Conservation (phyloP, 2,113 vertebrate species). For the Megaceryle torquata region DNA sequence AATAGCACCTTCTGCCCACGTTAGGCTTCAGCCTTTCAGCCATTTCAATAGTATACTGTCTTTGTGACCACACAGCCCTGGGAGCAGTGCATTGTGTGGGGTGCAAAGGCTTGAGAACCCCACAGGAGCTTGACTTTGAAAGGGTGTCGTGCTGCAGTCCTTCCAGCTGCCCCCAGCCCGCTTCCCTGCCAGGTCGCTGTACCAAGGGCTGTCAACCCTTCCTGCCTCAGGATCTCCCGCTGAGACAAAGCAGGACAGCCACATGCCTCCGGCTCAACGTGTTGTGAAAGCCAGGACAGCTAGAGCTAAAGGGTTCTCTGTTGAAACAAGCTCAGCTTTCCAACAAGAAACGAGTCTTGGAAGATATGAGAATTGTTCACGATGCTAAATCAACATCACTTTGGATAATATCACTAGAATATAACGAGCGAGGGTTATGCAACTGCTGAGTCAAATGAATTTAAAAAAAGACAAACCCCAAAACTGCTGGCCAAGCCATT, state of each 20-base stretch:
- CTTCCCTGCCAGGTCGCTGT: neutral
- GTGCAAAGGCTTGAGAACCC: neutral
- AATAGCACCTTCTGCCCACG: neutral
- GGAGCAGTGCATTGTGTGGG: fast-evolving
- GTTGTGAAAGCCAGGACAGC: neutral
- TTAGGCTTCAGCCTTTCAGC: neutral
- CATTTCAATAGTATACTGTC: neutral
- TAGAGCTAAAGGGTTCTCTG: neutral
- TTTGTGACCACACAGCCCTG: neutral
- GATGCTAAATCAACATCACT: neutral
- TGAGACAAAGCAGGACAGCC: neutral
- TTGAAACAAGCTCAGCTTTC: neutral
- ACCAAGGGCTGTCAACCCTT: neutral
- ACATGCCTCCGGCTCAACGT: neutral
- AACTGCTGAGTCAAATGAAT: neutral
- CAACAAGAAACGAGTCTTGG: neutral
- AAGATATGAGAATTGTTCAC: neutral
- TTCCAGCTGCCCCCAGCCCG: fast-evolving
- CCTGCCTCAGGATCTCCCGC: neutral
- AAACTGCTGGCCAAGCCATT: neutral
- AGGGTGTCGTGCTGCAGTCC: neutral
- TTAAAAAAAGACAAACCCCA: neutral
- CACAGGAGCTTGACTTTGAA: neutral
- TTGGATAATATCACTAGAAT: neutral
- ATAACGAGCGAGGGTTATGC: neutral